A percentile compares a stretch with the other conserved stretches of the same genome.
Conservation (phyloP, 2,113 vertebrate species). For the Cnemophilus loriae region DNA sequence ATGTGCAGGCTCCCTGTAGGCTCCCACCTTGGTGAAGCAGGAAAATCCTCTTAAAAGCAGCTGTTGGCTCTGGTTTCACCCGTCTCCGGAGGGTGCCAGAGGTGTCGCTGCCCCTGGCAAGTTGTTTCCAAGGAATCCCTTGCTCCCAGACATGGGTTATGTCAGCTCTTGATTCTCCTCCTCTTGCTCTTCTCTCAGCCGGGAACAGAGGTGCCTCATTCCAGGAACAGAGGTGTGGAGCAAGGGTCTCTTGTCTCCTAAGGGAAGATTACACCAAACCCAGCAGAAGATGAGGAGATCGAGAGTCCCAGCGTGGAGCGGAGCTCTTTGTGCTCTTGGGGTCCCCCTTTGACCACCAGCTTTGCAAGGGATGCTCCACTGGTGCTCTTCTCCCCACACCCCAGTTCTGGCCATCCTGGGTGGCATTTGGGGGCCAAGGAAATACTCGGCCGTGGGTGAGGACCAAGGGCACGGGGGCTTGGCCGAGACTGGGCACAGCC, state of each 20-base stretch:
- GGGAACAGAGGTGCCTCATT: neutral
- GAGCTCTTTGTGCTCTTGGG: neutral
- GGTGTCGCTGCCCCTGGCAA: neutral
- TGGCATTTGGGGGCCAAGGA: neutral
- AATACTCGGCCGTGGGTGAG: accelerated
- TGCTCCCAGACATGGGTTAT: neutral
- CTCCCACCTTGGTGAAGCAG: neutral
- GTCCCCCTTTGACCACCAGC: neutral
- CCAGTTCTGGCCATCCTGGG: neutral
- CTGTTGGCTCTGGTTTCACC: neutral
- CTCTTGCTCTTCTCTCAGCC: neutral
- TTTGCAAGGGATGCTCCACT: neutral
- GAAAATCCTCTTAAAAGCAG: neutral
- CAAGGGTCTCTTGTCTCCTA: neutral
- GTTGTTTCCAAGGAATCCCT: neutral
- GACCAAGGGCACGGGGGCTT: accelerated
- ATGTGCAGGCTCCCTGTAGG: accelerated
- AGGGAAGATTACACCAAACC: neutral
- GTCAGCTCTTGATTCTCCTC: neutral
- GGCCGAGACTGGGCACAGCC: accelerated
- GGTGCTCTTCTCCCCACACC: neutral
- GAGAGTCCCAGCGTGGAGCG: accelerated
- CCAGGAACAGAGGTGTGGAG: neutral
- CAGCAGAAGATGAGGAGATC: neutral
- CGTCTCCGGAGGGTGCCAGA: neutral